These are phyloP conservation scores for Pygmarrhopalites habei DNA, from an alignment of 1,140 invertebrate species.

Conservation along the genomic window DNA sequence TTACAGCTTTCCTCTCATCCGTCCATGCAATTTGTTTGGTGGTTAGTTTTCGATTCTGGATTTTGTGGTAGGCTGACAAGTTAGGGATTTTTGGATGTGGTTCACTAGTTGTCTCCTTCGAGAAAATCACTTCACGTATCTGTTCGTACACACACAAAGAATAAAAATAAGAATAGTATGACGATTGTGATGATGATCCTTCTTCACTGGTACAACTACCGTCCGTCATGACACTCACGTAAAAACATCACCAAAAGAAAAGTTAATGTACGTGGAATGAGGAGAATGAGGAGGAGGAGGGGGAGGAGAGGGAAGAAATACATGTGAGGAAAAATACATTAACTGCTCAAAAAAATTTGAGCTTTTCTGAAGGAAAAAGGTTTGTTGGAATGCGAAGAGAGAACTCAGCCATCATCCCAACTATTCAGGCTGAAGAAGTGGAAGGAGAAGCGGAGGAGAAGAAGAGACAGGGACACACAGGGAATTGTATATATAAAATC, in stretches of 20 bases:
- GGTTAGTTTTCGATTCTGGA: conserved; percentile 28
- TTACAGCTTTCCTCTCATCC: conserved; percentile 38
- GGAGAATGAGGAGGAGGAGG: no score
- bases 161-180: conserved; percentile 3
- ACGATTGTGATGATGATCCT: not conserved
- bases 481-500: no score
- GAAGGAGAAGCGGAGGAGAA: no score
- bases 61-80: conserved; percentile 15
- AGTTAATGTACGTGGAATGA: no score
- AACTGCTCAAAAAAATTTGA: not conserved
- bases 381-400: not conserved
- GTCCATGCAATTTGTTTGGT: conserved; percentile 33
- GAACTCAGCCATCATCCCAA: no score
- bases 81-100: conserved; percentile 6
- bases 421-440: no score
- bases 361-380: not conserved
- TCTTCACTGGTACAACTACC: not conserved
- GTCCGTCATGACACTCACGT: conserved; percentile 12
- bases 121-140: conserved; percentile 38
- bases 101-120: conserved; percentile 15
- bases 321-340: conserved; percentile 8
- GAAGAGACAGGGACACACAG: no score
- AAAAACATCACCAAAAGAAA: not conserved
- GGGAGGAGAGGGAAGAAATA: no score
- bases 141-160: conserved; percentile 35